Evolutionary conservation across 2,113 vertebrate genomes (phyloP).

Genomic region (Physeter macrocephalus): DNA sequence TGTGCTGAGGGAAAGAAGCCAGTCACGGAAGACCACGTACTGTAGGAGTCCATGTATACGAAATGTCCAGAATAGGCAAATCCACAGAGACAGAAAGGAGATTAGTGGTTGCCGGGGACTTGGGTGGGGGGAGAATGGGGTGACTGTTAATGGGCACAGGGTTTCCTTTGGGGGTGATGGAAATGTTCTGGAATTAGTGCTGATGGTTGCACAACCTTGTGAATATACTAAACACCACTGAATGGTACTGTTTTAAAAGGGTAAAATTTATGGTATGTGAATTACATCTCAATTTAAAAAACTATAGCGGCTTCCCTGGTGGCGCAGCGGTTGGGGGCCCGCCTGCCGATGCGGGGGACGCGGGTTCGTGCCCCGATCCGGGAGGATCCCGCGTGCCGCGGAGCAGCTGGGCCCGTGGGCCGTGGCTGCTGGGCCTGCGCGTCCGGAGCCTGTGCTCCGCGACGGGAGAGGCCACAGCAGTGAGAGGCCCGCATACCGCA

Average conservation of each 20-base stretch:
- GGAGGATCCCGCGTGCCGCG: no score
- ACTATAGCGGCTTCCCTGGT: no score
- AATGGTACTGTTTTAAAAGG: neutral
- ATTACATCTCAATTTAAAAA: neutral
- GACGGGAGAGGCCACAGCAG: no score
- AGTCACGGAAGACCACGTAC: fast-evolving
- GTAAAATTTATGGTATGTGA: neutral
- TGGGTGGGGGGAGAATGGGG: no score
- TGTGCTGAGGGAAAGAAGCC: neutral
- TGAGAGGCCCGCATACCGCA: no score
- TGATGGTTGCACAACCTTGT: neutral
- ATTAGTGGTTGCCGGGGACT: fast-evolving
- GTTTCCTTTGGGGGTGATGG: neutral
- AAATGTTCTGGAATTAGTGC: neutral
- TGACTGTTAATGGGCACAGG: neutral
- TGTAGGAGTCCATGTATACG: fast-evolving
- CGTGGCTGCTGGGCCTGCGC: no score
- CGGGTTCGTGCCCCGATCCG: no score
- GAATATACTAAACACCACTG: neutral
- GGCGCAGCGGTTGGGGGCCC: no score
- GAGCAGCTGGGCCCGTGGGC: no score
- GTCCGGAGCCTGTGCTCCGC: no score
- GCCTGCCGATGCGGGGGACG: no score
- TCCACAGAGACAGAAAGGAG: neutral
- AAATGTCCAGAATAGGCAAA: neutral